Conservation (phyloP, 2,797 vertebrate species). For the Apogon talboti region DNA sequence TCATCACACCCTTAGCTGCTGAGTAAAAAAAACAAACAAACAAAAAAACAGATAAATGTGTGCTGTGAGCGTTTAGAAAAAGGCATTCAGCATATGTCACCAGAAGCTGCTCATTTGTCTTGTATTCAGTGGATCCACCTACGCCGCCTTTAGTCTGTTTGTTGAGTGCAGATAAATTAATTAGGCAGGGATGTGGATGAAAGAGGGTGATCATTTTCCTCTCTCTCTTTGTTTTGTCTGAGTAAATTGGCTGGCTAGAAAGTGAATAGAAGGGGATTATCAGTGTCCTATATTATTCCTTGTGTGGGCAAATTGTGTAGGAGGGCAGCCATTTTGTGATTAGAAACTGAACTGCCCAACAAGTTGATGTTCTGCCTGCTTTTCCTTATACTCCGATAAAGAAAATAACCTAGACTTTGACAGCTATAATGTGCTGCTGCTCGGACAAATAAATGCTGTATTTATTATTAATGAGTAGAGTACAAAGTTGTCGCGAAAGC, state of each 20-base stretch:
- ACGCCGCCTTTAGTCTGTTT: constrained; percentile 26
- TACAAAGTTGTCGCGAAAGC: too few relatives aligned
- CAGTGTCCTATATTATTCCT: constrained; percentile 22
- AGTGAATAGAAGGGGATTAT: constrained; percentile 50
- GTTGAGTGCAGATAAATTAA: constrained; percentile 38
- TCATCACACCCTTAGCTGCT: not conserved
- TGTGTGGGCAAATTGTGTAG: constrained; percentile 38
- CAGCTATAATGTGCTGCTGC: not conserved
- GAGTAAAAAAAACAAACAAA: not conserved
- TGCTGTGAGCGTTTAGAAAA: not conserved
- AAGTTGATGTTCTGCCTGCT: not conserved
- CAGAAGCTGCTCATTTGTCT: constrained; percentile 6
- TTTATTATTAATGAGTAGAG: too few relatives aligned
- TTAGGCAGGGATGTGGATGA: constrained; percentile 25
- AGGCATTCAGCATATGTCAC: not conserved
- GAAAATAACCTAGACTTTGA: not conserved
- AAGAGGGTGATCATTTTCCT: constrained; percentile 24
- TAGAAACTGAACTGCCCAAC: not conserved
- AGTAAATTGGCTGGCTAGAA: constrained; percentile 23
- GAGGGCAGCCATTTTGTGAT: constrained; percentile 35
- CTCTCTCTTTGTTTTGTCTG: constrained; percentile 39
- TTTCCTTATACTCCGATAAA: not conserved
- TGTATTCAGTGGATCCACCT: constrained; percentile 17
- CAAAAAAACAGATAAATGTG: constrained; percentile 1
- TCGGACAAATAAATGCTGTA: too few relatives aligned